These are phyloP conservation scores for Cervus canadensis DNA, from an alignment of 2,113 vertebrate species.

Conservation along the genomic window DNA sequence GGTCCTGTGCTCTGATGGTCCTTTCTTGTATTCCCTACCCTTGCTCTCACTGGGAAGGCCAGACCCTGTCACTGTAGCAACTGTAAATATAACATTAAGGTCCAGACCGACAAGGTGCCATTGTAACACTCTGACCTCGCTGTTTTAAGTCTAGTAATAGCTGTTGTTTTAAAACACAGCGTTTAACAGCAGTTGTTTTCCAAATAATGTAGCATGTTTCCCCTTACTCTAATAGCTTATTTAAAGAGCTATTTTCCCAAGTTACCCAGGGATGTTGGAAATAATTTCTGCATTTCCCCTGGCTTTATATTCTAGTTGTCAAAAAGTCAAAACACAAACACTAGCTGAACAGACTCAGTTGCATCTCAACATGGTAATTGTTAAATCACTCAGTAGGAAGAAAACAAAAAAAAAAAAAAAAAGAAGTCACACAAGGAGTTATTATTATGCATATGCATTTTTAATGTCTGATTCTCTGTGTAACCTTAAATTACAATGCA, in stretches of 20 bases:
- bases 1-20: neutral
- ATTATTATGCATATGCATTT: conserved; percentile 79
- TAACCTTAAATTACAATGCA: conserved; percentile 77
- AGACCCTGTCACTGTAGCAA: neutral
- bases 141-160: neutral
- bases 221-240: conserved; percentile 16
- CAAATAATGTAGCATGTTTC: conserved; percentile 37
- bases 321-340: conserved; percentile 77
- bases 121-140: neutral
- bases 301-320: conserved; percentile 66
- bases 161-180: conserved; percentile 35
- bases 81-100: neutral
- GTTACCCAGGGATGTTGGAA: conserved; percentile 52
- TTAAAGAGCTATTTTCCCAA: conserved; percentile 60
- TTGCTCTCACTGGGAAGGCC: neutral
- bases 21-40: neutral
- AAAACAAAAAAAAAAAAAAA: conserved; percentile 58
- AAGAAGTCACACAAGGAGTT: conserved; percentile 57
- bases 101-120: neutral
- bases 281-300: conserved; percentile 69
- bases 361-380: conserved; percentile 73
- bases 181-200: conserved; percentile 56
- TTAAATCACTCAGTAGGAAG: conserved; percentile 73
- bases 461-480: conserved; percentile 79
- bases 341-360: conserved; percentile 69